These are phyloP conservation scores for Uromys caudimaculatus DNA, from an alignment of 2,797 vertebrate genomes.

Conservation along the genomic window DNA sequence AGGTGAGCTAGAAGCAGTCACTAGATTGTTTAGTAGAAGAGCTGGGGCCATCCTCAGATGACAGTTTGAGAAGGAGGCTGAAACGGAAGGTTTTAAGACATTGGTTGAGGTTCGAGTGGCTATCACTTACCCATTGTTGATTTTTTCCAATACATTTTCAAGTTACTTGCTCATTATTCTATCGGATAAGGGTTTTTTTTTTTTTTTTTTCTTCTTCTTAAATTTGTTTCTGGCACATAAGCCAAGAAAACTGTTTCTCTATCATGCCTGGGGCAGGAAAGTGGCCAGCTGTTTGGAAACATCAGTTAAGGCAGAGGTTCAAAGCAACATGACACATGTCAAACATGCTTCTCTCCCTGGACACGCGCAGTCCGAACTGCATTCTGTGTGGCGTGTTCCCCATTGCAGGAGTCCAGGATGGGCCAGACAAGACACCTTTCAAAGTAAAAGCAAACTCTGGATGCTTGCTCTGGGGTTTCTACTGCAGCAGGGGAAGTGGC, in stretches of 20 bases:
- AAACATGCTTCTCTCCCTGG: neutral
- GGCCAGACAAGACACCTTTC: neutral
- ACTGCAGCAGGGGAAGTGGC: neutral
- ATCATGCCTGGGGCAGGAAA: neutral
- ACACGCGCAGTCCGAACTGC: neutral
- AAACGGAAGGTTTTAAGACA: neutral
- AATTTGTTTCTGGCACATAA: neutral
- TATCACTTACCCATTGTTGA: neutral
- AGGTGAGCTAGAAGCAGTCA: neutral
- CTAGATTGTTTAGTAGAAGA: neutral
- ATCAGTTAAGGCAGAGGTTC: neutral
- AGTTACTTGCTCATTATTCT: neutral
- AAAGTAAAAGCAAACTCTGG: neutral
- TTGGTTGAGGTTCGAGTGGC: neutral
- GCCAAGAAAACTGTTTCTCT: neutral
- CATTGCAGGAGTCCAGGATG: neutral
- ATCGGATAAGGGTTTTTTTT: neutral
- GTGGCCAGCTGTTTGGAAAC: slow-evolving; percentile 18
- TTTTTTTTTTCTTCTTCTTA: too few species aligned
- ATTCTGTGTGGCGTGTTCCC: neutral
- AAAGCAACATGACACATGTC: neutral
- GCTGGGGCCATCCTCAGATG: neutral
- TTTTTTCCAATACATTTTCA: slow-evolving; percentile 28
- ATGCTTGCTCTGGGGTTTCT: neutral
- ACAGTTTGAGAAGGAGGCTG: neutral